Evolutionary conservation across 2,797 vertebrate genomes (phyloP).

Genomic region (Acanthornis magna): DNA sequence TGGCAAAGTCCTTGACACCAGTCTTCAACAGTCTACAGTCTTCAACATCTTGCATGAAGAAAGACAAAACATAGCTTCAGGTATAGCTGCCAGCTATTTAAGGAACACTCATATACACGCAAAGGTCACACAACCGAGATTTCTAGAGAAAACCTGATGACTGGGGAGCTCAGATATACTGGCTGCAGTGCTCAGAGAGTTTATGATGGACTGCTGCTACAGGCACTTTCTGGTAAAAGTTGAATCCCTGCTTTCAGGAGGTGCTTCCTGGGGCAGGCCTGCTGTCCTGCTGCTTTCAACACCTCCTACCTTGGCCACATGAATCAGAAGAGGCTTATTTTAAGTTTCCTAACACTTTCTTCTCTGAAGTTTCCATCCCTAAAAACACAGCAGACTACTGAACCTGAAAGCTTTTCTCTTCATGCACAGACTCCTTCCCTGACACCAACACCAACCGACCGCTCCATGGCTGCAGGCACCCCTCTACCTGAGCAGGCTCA

Average conservation of each 20-base stretch:
- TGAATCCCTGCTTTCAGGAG: not conserved
- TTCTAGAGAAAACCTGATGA: not conserved
- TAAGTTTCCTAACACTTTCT: not conserved
- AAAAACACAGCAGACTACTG: not conserved
- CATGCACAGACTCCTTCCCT: not conserved
- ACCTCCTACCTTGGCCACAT: not conserved
- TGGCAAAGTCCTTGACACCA: not conserved
- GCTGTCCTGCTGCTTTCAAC: not conserved
- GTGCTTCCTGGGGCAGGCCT: not conserved
- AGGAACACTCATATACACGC: not conserved
- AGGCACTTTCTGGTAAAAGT: not conserved
- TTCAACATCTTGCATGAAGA: not conserved
- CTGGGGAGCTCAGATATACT: not conserved
- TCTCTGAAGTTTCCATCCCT: not conserved
- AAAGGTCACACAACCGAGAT: rapidly evolving
- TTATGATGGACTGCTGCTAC: not conserved
- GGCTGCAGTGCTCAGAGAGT: not conserved
- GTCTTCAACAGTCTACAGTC: not conserved
- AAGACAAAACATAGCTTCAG: not conserved
- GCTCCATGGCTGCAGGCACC: not conserved
- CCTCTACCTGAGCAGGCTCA: not conserved
- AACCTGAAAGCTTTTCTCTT: not conserved
- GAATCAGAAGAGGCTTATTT: not conserved
- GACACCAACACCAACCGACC: not conserved
- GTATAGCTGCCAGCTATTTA: not conserved